These are phyloP conservation scores for Eueides isabella DNA, from an alignment of 1,140 invertebrate species.

Conservation along the genomic window DNA sequence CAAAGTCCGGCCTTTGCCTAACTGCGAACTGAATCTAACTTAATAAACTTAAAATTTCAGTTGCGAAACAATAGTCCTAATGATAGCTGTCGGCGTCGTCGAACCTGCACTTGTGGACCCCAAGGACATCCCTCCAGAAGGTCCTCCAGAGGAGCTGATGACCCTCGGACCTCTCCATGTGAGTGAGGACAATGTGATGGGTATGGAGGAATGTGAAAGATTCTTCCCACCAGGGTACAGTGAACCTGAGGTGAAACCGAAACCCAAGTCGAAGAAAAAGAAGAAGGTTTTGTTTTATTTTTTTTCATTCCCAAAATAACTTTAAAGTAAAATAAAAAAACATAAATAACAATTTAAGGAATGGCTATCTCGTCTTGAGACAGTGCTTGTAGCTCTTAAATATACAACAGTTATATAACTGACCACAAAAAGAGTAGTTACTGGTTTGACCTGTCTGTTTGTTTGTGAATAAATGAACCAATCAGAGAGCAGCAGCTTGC, in stretches of 20 bases:
- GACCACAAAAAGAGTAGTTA: too few species aligned
- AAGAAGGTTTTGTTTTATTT: slow-evolving; percentile 58
- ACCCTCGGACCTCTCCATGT: slow-evolving; percentile 83
- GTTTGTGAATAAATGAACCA: too few species aligned
- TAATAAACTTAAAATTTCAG: slow-evolving; percentile 58
- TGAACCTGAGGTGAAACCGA: slow-evolving; percentile 65
- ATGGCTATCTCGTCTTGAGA: too few species aligned
- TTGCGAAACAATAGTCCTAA: slow-evolving; percentile 84
- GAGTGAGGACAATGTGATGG: slow-evolving; percentile 83
- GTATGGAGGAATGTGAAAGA: slow-evolving; percentile 81
- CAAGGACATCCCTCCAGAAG: slow-evolving; percentile 42
- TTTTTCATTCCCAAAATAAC: too few species aligned
- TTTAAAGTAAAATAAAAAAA: too few species aligned
- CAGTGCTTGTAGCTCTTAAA: too few species aligned
- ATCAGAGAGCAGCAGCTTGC: too few species aligned
- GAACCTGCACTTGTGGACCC: slow-evolving; percentile 71
- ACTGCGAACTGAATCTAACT: background rate
- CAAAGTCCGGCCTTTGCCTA: too few species aligned
- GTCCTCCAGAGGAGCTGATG: slow-evolving; percentile 68
- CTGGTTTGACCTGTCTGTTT: too few species aligned
- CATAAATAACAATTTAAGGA: too few species aligned
- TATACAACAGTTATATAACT: too few species aligned
- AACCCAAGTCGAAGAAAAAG: slow-evolving; percentile 74
- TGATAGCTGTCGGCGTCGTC: slow-evolving; percentile 80
- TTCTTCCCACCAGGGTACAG: slow-evolving; percentile 85